Evolutionary conservation across 1,140 invertebrate species (phyloP), one percentile per base, ranked within the genome.

Genomic region (Prorops nasuta): DNA sequence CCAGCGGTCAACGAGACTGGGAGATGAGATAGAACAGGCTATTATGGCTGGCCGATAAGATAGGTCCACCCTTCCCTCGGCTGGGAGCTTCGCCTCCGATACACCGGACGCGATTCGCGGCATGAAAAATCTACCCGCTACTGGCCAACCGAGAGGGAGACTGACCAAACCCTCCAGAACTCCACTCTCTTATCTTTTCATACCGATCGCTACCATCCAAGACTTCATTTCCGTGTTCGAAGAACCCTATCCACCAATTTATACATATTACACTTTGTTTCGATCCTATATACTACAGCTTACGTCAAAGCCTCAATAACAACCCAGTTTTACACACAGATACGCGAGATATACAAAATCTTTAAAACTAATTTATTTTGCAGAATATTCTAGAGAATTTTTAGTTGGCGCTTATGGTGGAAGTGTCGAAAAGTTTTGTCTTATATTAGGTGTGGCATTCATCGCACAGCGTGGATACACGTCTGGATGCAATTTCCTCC

Each of bases 1-100:
- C 51, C 54, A 58, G 45, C 58, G 54, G 58, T 58, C 61, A 61
- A 59, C 56, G 56, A 62, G 56, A 54, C 52, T 49, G 24, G 54
- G 62, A 77, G 71, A 75, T 76, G 73, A 76, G 72, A 77, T 77
- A 77, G 71, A 75, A 70, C 70, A 66, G 66, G 69, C 71, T 69
- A 76, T 77, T 76, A 77, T 72, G 67, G 59, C 63, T 51, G 51
- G 48, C 66, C 60, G 76, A 77, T 78, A 77, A 77, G 74, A 78
- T 77, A 76, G 71, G 66, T 67, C 66, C 64, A 70, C 65, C 55
- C 62, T 58, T 18, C 44, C 37, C 57, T 55, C 45, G 55, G 51
- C 58, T 70, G 62, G 59, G 60, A 64, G 54, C 56, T 54, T 34
- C 51, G 54, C 52, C 56, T 44, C 49, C 66, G 73, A 74, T 74